phyloP scores from a whole-genome alignment of 2,888 invertebrate genomes.

The Drosophila helvetica region DNA sequence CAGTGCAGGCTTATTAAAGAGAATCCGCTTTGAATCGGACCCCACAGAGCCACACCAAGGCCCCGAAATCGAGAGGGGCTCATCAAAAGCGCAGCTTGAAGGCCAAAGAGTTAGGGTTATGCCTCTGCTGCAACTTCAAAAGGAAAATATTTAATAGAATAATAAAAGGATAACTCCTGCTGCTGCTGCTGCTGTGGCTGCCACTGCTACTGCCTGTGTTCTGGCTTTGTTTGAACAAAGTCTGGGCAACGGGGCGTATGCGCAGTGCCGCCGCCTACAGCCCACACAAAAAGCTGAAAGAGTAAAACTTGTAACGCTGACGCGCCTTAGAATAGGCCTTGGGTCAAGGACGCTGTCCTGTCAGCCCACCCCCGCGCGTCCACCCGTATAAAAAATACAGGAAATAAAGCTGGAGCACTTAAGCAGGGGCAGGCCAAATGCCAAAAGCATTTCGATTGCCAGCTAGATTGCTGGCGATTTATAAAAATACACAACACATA shows the following conservation, averaged over 20 bases:
- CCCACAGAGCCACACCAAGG: background rate
- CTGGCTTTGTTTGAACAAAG: background rate
- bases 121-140: conserved; percentile 43
- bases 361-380: background rate
- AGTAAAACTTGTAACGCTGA: conserved; percentile 23
- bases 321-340: conserved; percentile 3
- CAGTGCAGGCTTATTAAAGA: background rate
- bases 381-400: conserved; percentile 42
- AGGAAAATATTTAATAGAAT: conserved; percentile 32
- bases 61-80: conserved; percentile 1
- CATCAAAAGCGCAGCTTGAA: conserved; percentile 37
- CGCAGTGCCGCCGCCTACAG: conserved; percentile 45
- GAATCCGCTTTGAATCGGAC: conserved; percentile 5
- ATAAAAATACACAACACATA: conserved; percentile 28
- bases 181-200: background rate
- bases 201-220: too few species aligned
- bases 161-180: conserved; percentile 28
- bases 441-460: conserved; percentile 57
- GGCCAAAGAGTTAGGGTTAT: conserved; percentile 43
- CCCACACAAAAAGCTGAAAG: conserved; percentile 31
- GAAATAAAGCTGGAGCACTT: conserved; percentile 50
- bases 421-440: conserved; percentile 56
- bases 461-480: conserved; percentile 52
- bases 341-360: conserved; percentile 32
- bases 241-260: conserved; percentile 59